Percentiles rank a stretch among this genome's conserved stretches.
Conservation (phyloP, 2,113 vertebrate species). For the Parotia lawesii region DNA sequence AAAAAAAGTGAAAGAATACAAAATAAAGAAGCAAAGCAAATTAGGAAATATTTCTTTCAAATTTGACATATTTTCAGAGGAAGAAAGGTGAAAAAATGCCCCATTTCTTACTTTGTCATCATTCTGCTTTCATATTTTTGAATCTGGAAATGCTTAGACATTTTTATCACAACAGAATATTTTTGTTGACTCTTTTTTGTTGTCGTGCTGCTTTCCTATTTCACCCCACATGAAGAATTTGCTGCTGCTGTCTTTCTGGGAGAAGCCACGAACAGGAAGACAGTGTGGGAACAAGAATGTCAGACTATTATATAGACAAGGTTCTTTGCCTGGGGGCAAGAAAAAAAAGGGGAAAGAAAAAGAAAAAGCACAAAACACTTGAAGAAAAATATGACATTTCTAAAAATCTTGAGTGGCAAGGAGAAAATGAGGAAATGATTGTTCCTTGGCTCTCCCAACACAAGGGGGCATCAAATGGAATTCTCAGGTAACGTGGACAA, state of each 20-base stretch:
- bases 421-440: constrained; percentile 1
- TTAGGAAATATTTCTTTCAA: not conserved
- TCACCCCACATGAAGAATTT: not conserved
- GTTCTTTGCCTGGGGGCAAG: not conserved
- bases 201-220: not conserved
- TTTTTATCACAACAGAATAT: not conserved
- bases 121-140: not conserved
- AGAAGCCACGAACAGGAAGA: not conserved
- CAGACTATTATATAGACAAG: constrained; percentile 13
- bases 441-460: constrained; percentile 11
- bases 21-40: not conserved
- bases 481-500: not conserved
- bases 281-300: constrained; percentile 5
- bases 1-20: not conserved
- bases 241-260: not conserved
- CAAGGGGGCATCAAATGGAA: constrained; percentile 29
- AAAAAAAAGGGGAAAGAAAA: too few species aligned
- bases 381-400: not conserved
- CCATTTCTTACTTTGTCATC: not conserved
- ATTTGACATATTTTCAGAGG: not conserved
- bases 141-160: not conserved
- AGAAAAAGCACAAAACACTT: not conserved
- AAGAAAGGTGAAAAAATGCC: not conserved
- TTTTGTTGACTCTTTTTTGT: not conserved
- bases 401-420: constrained; percentile 19